A percentile compares a stretch with the other conserved stretches of the same genome.
phyloP scores from a whole-genome alignment of 2,888 invertebrate genomes.

The Artemia sinica region DNA sequence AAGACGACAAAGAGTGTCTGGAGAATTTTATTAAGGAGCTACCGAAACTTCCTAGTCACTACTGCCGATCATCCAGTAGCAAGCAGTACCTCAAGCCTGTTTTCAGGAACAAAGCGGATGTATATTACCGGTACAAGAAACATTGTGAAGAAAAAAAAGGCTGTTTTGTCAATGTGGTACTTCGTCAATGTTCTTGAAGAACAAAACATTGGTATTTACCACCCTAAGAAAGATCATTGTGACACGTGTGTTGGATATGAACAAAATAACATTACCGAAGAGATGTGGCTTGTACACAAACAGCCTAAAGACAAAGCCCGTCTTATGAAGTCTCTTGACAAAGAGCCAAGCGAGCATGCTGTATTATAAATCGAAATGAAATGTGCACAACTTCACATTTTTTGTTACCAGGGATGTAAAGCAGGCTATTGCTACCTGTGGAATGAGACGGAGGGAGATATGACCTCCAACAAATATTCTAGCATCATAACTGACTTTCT shows the following conservation, averaged over 20 bases:
- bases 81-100: no score
- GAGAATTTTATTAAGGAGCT: no score
- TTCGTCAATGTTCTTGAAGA: no score
- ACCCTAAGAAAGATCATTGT: constrained; percentile 26
- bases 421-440: constrained; percentile 26
- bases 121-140: no score
- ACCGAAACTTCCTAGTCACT: no score
- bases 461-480: constrained; percentile 26
- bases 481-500: constrained; percentile 25
- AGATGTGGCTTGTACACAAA: constrained; percentile 14
- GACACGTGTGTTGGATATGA: constrained; percentile 23
- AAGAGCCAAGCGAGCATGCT: constrained; percentile 9
- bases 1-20: background rate
- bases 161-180: no score
- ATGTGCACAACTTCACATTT: constrained; percentile 28
- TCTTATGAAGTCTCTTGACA: background rate
- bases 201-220: no score
- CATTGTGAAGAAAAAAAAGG: no score
- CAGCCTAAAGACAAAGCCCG: no score
- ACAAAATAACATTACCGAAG: constrained; percentile 23
- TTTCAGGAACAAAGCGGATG: no score
- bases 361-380: constrained; percentile 25
- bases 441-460: constrained; percentile 26
- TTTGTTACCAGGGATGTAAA: constrained; percentile 26
- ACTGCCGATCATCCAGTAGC: no score